Conservation (phyloP, 2,113 vertebrate species). For the Pteronura brasiliensis region DNA sequence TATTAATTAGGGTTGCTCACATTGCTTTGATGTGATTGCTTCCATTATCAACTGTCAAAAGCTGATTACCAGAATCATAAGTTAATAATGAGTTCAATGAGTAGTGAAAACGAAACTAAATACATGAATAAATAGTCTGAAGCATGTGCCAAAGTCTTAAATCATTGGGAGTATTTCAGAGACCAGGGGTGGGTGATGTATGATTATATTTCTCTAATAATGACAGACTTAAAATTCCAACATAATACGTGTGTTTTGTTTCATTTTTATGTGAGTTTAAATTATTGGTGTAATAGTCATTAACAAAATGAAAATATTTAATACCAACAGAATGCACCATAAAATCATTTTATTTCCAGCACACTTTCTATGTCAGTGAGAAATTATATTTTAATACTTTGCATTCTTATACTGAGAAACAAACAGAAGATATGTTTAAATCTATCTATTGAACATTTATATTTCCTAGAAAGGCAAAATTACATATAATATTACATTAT, state of each 20-base stretch:
- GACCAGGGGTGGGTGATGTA: not conserved
- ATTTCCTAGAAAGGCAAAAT: not conserved
- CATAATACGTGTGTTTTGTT: not conserved
- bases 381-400: not conserved
- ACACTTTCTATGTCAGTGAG: not conserved
- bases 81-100: not conserved
- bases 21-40: not conserved
- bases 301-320: not conserved
- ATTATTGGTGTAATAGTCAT: not conserved
- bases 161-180: not conserved
- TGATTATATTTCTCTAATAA: not conserved
- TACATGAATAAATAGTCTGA: not conserved
- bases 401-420: not conserved
- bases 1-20: not conserved
- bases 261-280: not conserved
- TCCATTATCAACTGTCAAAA: not conserved
- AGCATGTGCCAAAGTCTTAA: not conserved
- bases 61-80: not conserved
- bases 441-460: not conserved
- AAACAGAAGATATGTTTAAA: not conserved
- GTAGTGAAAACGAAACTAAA: not conserved
- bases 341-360: not conserved
- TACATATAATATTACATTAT: not conserved
- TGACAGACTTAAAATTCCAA: not conserved
- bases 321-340: not conserved